These are phyloP conservation scores for Varecia variegata DNA, from an alignment of 2,797 vertebrate genomes.

Conservation along the genomic window DNA sequence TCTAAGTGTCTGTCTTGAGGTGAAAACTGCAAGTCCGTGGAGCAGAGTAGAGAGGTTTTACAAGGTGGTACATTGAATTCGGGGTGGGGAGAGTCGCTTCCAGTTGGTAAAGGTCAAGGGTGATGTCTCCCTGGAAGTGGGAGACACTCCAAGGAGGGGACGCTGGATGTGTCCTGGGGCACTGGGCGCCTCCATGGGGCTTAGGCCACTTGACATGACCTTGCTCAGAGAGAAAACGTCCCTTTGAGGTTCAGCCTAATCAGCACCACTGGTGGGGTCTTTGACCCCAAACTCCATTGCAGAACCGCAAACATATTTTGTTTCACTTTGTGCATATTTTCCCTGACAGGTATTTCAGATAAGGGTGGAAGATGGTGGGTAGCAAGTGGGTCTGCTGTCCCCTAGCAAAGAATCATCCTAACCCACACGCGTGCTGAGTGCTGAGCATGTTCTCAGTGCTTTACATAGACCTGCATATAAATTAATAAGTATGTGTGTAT, in stretches of 20 bases:
- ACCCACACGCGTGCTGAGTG: rapidly evolving
- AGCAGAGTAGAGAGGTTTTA: rapidly evolving
- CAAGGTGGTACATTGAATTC: background rate
- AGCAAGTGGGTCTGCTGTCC: background rate
- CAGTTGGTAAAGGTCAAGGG: background rate
- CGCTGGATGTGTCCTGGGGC: rapidly evolving
- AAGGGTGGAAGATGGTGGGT: rapidly evolving
- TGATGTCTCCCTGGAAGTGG: background rate
- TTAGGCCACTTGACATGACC: too few species aligned
- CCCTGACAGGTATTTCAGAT: background rate
- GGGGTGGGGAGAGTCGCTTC: background rate
- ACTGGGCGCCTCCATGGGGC: too few species aligned
- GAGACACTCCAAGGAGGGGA: background rate
- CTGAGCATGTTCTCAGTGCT: background rate
- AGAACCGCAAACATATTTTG: rapidly evolving
- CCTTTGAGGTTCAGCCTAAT: background rate
- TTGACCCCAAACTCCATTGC: background rate
- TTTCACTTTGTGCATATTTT: background rate
- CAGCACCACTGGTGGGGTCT: rapidly evolving
- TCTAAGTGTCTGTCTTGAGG: rapidly evolving
- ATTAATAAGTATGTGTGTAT: too few species aligned
- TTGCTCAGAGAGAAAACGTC: background rate
- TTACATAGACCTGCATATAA: background rate
- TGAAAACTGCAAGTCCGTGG: background rate
- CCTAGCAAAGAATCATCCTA: background rate